Base-by-base conservation (phyloP, 2,113 vertebrate species). In the Casuarius casuarius region DNA sequence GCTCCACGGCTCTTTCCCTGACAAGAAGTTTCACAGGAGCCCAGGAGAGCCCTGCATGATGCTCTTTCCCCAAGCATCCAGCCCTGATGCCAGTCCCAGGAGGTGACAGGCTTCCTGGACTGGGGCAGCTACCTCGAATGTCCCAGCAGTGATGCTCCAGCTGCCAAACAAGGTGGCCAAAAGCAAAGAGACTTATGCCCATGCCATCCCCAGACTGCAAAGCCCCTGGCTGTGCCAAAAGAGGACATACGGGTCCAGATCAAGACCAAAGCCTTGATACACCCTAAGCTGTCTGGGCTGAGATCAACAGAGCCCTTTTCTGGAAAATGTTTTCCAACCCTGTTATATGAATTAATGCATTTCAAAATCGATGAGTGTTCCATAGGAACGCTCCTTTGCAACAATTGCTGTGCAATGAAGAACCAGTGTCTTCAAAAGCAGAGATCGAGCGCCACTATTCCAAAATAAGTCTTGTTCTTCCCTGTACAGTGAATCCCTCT, bases 1-100 rank as follows among this genome's bases (percentile, higher is more conserved):
- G 73, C 81, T 44, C 5, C 0, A 38, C 2, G 0, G 63, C 65
- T 19, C 51, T 31, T 61, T 19, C 38, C 25, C 20, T 1, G 10
- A 8, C 0, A 1, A 84, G 16, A 59, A 11, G 73, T 2, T 75
- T 29, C 25, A 10, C 48, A 22, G 49, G 23, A 26, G 29, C 56
- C 56, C 56, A 31, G 28, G 29, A 31, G 29, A 31, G 29, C 12
- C 28, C 54, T 31, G 26, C 44, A 38, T 3, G 6, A 10, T 4
- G 2, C 21, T 61, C 4, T 22, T 78, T 89, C 65, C 46, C 56
- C 56, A 31, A 3, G 16, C 56, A 31, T 58, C 29, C 49, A 58
- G 44, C 19, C 76, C 2, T 3, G 19, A 49, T 8, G 5, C 9
- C 46, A 40, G 11, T 7, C 56, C 16, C 62, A 33, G 48, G 33